Percentiles rank a stretch among this genome's conserved stretches.
Evolutionary conservation across 1,140 invertebrate species (phyloP).

Genomic region (Sitophilus oryzae): DNA sequence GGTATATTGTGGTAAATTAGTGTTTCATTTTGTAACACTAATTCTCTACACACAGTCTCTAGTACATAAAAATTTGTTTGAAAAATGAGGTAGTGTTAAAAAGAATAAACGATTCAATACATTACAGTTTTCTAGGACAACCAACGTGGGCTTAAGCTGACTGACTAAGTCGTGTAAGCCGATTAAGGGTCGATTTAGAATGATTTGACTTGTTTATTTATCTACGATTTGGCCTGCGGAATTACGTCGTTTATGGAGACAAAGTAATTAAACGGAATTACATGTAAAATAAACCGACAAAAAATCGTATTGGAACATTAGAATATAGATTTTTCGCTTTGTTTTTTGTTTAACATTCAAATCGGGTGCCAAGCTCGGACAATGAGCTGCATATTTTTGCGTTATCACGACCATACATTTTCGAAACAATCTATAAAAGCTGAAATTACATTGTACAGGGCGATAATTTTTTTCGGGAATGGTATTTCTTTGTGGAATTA

Average conservation of each 20-base stretch:
- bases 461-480: too few relatives aligned
- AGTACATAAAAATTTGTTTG: too few relatives aligned
- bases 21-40: too few relatives aligned
- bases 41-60: too few relatives aligned
- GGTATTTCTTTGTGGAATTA: too few relatives aligned
- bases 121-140: conserved; percentile 18
- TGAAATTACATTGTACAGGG: too few relatives aligned
- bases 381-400: background rate
- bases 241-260: conserved; percentile 21
- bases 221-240: conserved; percentile 21
- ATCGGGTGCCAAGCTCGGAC: background rate
- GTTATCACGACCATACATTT: background rate
- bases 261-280: conserved; percentile 24
- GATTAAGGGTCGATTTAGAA: conserved; percentile 26
- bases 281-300: conserved; percentile 13
- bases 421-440: background rate
- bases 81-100: too few relatives aligned
- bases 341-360: background rate
- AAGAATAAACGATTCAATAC: too few relatives aligned
- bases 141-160: conserved; percentile 20
- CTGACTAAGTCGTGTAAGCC: conserved; percentile 23
- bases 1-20: too few relatives aligned
- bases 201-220: conserved; percentile 22
- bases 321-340: background rate
- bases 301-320: conserved; percentile 3